phyloP scores from a whole-genome alignment of 2,113 vertebrate genomes.

The Phylloscopus whistleri region DNA sequence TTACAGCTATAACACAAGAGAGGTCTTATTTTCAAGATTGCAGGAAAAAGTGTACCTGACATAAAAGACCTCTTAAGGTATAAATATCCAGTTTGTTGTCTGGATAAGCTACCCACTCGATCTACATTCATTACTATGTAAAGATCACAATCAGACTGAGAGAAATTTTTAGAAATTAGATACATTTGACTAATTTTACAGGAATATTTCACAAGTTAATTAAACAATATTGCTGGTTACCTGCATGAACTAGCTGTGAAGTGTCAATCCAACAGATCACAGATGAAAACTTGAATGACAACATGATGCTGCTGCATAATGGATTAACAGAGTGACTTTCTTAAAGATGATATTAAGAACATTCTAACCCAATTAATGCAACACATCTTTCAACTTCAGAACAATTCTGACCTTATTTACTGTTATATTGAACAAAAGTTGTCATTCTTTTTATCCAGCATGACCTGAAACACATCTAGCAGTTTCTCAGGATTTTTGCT shows the following conservation, averaged over 20 bases:
- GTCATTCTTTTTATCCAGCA: background rate
- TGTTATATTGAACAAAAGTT: background rate
- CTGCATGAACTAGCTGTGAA: background rate
- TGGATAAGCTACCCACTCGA: background rate
- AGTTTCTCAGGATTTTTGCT: background rate
- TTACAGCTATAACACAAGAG: background rate
- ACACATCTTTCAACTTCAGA: background rate
- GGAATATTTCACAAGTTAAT: background rate
- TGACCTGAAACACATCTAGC: background rate
- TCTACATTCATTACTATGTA: background rate
- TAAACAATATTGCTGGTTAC: background rate
- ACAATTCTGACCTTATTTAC: background rate
- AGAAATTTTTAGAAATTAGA: background rate
- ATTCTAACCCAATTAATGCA: background rate
- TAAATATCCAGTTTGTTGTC: background rate
- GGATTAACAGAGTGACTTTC: background rate
- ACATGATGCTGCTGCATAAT: background rate
- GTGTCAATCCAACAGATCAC: background rate
- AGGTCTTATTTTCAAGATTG: background rate
- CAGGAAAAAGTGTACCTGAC: background rate
- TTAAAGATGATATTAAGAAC: background rate
- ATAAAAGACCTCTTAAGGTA: background rate
- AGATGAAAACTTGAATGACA: background rate
- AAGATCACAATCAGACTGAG: background rate
- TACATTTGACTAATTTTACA: background rate